A percentile compares a stretch with the other conserved stretches of the same genome.
These are phyloP conservation scores for Mystacides longicornis DNA, from an alignment of 2,888 invertebrate species.

Conservation along the genomic window DNA sequence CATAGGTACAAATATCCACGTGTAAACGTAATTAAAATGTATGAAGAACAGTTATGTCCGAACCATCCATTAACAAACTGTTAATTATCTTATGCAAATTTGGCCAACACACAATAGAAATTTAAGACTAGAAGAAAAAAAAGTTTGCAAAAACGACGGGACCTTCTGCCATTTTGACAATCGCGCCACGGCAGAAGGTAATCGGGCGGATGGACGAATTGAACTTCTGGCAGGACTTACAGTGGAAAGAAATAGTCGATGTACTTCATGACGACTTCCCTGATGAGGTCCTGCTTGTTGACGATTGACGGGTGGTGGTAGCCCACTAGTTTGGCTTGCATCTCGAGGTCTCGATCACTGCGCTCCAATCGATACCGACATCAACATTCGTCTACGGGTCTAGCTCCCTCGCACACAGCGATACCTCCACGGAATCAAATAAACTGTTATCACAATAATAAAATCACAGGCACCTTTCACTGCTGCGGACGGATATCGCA, in stretches of 20 bases:
- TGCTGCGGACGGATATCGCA: conserved; percentile 25
- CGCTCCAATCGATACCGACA: not conserved
- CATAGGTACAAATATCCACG: too few relatives aligned
- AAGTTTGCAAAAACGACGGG: too few relatives aligned
- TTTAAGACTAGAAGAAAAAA: too few relatives aligned
- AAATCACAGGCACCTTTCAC: not conserved
- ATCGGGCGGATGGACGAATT: not conserved
- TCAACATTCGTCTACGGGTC: not conserved
- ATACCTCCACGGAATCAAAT: not conserved
- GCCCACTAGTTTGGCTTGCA: conserved; percentile 53
- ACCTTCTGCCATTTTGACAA: not conserved
- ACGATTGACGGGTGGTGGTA: conserved; percentile 58
- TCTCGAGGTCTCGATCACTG: conserved; percentile 32
- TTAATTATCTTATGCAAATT: too few relatives aligned
- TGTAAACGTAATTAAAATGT: too few relatives aligned
- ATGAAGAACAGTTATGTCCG: too few relatives aligned
- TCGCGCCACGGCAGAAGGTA: not conserved
- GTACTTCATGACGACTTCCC: conserved; percentile 64
- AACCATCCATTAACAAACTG: too few relatives aligned
- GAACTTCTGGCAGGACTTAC: conserved; percentile 42
- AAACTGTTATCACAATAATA: not conserved
- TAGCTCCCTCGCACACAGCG: not conserved
- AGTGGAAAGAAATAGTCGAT: conserved; percentile 64
- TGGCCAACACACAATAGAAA: too few relatives aligned
- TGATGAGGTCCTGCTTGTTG: conserved; percentile 58